Percentiles rank a stretch among this genome's conserved stretches.
Evolutionary conservation across 2,797 vertebrate genomes (phyloP).

Genomic region (Trichosurus vulpecula): DNA sequence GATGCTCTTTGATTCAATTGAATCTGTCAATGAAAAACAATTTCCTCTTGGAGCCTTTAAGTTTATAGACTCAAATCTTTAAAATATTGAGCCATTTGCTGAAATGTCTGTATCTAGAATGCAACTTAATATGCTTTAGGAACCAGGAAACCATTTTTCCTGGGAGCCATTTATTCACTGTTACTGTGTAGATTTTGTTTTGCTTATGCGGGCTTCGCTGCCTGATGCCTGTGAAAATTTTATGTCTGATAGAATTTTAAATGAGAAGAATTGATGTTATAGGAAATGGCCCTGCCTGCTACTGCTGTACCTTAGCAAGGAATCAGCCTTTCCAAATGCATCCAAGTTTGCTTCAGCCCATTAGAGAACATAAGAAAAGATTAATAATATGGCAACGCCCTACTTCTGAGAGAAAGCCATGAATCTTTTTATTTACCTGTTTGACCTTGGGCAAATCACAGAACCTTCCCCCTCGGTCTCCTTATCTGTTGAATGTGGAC

Average conservation of each 20-base stretch:
- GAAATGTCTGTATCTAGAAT: conserved; percentile 20
- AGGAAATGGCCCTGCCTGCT: not conserved
- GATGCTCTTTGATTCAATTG: conserved; percentile 36
- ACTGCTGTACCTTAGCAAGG: not conserved
- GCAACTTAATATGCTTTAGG: conserved; percentile 13
- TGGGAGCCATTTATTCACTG: not conserved
- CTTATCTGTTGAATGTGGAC: not conserved
- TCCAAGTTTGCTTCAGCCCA: not conserved
- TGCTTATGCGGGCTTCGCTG: not conserved
- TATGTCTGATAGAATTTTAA: not conserved
- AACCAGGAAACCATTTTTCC: not conserved
- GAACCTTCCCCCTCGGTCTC: not conserved
- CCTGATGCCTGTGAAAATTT: not conserved
- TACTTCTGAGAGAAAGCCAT: not conserved
- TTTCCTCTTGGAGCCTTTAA: conserved; percentile 12
- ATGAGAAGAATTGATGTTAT: not conserved
- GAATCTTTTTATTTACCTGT: not conserved
- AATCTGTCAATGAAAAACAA: conserved; percentile 43
- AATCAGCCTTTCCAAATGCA: not conserved
- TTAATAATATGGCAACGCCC: not conserved
- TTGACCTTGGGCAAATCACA: not conserved
- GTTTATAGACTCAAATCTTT: conserved; percentile 43
- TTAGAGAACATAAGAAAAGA: not conserved
- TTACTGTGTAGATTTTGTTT: not conserved
- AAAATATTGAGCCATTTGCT: conserved; percentile 34